Conservation (phyloP, 2,888 invertebrate genomes). For the Diaphora mendica region DNA sequence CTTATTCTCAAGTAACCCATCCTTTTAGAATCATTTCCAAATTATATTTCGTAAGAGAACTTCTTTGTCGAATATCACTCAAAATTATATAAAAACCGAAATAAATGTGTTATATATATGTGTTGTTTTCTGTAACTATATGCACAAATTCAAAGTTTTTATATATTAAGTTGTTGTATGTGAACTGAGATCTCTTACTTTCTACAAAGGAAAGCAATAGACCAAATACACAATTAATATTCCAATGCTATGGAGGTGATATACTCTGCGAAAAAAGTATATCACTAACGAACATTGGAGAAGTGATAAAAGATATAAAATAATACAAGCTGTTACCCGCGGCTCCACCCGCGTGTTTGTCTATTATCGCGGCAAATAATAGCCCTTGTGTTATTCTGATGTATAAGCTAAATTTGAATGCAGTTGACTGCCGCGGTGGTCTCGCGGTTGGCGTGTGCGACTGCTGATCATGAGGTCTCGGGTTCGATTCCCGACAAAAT, state of each 20-base stretch:
- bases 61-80: neutral
- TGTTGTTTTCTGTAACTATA: neutral
- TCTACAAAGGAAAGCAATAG: constrained; percentile 72
- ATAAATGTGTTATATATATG: neutral
- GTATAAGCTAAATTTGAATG: too few relatives aligned
- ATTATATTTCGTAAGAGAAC: neutral
- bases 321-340: too few relatives aligned
- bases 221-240: constrained; percentile 79
- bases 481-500: too few relatives aligned
- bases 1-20: too few relatives aligned
- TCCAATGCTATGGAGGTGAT: constrained; percentile 85
- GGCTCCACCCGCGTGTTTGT: too few relatives aligned
- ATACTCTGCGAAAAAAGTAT: constrained; percentile 57
- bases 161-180: constrained; percentile 63
- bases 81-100: neutral
- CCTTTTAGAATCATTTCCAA: neutral
- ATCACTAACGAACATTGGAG: constrained; percentile 85
- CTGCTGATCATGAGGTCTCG: too few relatives aligned
- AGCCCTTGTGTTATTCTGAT: too few relatives aligned
- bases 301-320: neutral
- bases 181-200: constrained; percentile 80
- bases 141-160: neutral
- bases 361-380: too few relatives aligned
- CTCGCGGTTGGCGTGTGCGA: too few relatives aligned
- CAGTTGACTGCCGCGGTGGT: too few relatives aligned